Evolutionary conservation across 2,888 invertebrate species (phyloP), one percentile per base, ranked within the genome.

Genomic region (Eupeodes luniger): DNA sequence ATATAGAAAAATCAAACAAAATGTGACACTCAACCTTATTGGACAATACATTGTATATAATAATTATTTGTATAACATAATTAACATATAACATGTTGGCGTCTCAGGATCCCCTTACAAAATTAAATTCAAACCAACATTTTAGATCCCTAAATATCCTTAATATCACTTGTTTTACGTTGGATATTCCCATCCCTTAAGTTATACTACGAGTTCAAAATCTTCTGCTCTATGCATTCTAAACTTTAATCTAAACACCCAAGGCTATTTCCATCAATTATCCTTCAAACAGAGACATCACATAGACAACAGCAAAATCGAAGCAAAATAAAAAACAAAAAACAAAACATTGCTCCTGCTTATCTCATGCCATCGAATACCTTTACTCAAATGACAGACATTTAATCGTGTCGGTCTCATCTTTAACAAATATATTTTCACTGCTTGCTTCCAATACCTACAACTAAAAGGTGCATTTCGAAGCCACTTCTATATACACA

Each of bases 361-460:
- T 70, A 70, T 70, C 53, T 70, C 14, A 9, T 55, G 12, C 69
- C 55, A 70, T 70, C 69, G 69, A 53, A 40, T 70, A 40, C 36
- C 55, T 70, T 53, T 55, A 16, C 40, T 55, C 55, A 70, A 55
- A 70, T 55, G 69, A 70, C 53, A 79, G 83, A 83, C 75, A 83
- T 80, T 70, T 70, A 86, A 82, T 82, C 74, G 82, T 75, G 67
- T 62, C 74, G 36, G 66, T 74, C 55, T 61, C 85, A 82, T 74
- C 44, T 59, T 70, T 70, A n/a, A 72, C 61, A 66, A 74, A 61
- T 85, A 62, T 12, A 55, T 53, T 61, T 51, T 64, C 75, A 44
- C 64, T 75, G 51, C 62, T 78, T 79, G 67, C 36, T 27, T 27
- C 27, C 27, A 27, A 27, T 27, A 66, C 55, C 72, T 36, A 34